Evolutionary conservation across 1,140 invertebrate genomes (phyloP), one percentile per base, ranked within the genome.

Genomic region (Aphelenchoides avenae): DNA sequence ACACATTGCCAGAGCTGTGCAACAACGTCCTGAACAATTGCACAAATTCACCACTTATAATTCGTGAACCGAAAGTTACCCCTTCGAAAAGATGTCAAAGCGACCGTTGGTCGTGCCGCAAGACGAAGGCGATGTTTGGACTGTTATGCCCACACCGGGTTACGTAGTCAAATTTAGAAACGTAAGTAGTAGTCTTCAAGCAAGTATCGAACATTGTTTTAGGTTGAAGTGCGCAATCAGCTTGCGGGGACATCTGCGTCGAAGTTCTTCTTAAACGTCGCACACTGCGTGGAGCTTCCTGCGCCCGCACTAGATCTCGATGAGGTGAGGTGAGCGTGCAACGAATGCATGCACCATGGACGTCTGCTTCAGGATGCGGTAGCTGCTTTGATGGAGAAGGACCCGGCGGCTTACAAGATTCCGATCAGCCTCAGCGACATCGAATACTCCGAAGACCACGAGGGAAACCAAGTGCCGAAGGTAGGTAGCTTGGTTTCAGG

Each of bases 261-360:
- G 9, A 60, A 60, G 42, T 60, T 60, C 24, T 60, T 60, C 26
- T 30, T 60, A 4, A 60, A 60, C 44, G 20, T 60, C n/a, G 57
- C 44, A 20, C 57, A 60, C 18, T 60, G 57, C 47, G 36, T 36
- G 22, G 57, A 60, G 40, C 11, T 60, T 2, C 57, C 57, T 3
- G n/a, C 30, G 0, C 57, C 57, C 7, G 24, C 43, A 15, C 18
- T 41, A 30, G 61, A 59, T 18, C 34, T 64, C 15, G 57, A 48
- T 27, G 57, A 60, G 30, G 48, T 51, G 18, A 4, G n/a, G n/a
- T 51, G 40, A 5, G 5, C 11, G 15, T 18, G 22, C 26, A 11
- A 44, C 42, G 9, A 44, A 52, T 51, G 7, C 4, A 40, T n/a
- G n/a, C n/a, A n/a, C n/a, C n/a, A n/a, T n/a, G n/a, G n/a, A n/a